phyloP scores from a whole-genome alignment of 2,113 vertebrate species.

The Aix galericulata region DNA sequence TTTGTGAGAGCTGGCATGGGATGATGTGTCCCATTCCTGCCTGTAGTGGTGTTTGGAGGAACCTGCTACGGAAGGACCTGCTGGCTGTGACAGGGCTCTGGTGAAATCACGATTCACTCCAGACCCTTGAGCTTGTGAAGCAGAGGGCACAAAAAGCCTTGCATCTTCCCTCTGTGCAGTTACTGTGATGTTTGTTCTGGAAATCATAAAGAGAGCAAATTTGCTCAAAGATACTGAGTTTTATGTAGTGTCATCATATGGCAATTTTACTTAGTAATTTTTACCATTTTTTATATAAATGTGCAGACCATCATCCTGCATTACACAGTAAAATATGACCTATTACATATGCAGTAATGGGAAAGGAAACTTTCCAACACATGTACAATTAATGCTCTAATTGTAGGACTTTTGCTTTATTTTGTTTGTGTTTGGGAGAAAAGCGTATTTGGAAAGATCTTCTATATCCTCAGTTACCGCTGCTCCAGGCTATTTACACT shows the following conservation, averaged over 20 bases:
- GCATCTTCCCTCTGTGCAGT: rapidly evolving
- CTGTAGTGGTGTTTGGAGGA: not conserved
- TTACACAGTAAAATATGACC: not conserved
- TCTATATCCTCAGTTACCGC: not conserved
- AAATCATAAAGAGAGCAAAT: not conserved
- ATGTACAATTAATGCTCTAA: not conserved
- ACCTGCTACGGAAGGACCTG: not conserved
- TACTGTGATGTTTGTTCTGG: not conserved
- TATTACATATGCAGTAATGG: not conserved
- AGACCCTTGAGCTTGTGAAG: not conserved
- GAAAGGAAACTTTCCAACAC: not conserved
- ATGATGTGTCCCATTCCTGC: rapidly evolving
- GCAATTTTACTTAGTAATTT: not conserved
- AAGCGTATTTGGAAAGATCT: not conserved
- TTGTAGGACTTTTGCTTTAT: not conserved
- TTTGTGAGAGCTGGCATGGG: rapidly evolving
- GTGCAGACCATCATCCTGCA: not conserved
- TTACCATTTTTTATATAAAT: not conserved
- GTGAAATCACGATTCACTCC: not conserved
- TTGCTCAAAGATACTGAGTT: not conserved
- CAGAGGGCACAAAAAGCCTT: not conserved
- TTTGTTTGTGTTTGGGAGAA: not conserved
- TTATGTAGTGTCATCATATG: not conserved
- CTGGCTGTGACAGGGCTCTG: not conserved
- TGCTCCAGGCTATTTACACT: constrained; percentile 2